Percentiles rank a stretch among this genome's conserved stretches.
These are phyloP conservation scores for Drosophila mayri DNA, from an alignment of 1,140 invertebrate genomes.

Conservation along the genomic window DNA sequence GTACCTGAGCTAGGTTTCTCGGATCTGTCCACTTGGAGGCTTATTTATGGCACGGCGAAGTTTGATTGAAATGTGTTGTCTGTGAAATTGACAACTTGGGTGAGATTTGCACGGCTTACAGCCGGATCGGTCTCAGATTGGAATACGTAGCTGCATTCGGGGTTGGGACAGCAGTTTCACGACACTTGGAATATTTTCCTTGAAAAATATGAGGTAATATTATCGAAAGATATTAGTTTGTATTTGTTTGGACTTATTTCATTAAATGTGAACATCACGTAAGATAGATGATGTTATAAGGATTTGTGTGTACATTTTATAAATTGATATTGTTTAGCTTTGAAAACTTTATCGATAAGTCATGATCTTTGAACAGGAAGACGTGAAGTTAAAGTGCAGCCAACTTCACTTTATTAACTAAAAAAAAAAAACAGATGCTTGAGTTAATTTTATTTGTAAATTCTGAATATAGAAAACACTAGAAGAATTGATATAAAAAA, in stretches of 20 bases:
- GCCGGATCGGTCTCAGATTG: constrained; percentile 33
- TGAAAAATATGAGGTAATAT: background rate
- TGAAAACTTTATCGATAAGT: background rate
- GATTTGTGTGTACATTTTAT: too few species aligned
- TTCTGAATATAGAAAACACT: too few species aligned
- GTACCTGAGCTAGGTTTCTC: constrained; percentile 22
- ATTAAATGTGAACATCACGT: background rate
- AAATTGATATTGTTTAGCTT: background rate
- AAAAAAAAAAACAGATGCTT: too few species aligned
- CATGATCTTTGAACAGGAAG: too few species aligned
- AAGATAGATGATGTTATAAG: too few species aligned
- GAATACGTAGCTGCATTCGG: background rate
- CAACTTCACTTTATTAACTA: too few species aligned
- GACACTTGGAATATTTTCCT: background rate
- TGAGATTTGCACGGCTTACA: constrained; percentile 73
- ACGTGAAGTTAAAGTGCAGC: too few species aligned
- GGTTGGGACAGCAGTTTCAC: constrained; percentile 8
- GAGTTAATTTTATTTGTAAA: too few species aligned
- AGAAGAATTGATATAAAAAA: too few species aligned
- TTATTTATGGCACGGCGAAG: constrained; percentile 79
- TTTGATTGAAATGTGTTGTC: constrained; percentile 84
- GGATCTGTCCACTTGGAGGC: constrained; percentile 69
- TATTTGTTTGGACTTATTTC: background rate
- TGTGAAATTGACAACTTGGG: constrained; percentile 80
- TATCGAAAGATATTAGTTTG: background rate